Base-by-base conservation (phyloP, 1,140 invertebrate genomes). In the Megalonaias nervosa region DNA sequence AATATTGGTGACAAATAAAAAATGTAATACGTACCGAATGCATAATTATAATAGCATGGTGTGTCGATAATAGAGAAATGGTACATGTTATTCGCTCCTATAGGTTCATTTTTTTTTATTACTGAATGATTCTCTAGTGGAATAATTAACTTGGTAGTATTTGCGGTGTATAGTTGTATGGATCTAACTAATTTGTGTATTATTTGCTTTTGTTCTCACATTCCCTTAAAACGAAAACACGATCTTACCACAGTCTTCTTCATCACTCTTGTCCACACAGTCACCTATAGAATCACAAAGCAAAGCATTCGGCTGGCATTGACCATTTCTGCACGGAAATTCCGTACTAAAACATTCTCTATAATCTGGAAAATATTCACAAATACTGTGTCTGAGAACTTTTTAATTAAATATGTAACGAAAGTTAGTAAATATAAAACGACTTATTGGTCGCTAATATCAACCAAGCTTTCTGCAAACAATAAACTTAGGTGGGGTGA, bases 291-390 rank as follows among this genome's bases (percentile, higher is more conserved):
- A 71, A 69, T 78, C 71, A 76, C 90, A 91, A 17, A 83, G 78
- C n/a, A 82, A 68, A 3, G 74, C 71, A 14, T 59, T 57, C 12
- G 86, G 81, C 57, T 90, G 81, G 67, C 90, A 91, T 67, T 89
- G 84, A 1, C 86, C 86, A 70, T 86, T 88, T 17, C 55, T 66
- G 74, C 90, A 91, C 2, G 81, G 82, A 77, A 90, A 90, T 76
- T 91, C 83, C 58, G 85, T 79, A 0, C 66, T 58, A 14, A 68
- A 62, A 77, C 90, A 91, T 19, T 74, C 31, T 67, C 70, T 59
- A 17, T 79, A 78, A n/a, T 68, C 80, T 85, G 75, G 21, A 74
- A 77, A 15, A 17, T 60, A 16, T 61, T 61, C 19, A 62, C 60
- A 61, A 21, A 3, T 21, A 4, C 2, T 21, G 13, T n/a, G 19